Evolutionary conservation across 2,113 vertebrate species (phyloP).

Genomic region (Eira barbara): DNA sequence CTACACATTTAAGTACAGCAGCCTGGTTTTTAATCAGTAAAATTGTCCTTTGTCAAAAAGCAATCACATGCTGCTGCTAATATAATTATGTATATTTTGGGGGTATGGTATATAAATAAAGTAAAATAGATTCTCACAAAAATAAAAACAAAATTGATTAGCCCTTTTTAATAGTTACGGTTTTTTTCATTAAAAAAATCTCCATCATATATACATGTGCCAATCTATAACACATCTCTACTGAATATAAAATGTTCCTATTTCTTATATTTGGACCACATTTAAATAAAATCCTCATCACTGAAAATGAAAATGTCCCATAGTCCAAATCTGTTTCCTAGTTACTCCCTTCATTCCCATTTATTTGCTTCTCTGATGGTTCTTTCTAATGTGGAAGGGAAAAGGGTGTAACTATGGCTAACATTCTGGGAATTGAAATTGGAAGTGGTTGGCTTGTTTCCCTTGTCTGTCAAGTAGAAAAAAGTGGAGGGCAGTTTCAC

Average conservation of each 20-base stretch:
- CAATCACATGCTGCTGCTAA: slow-evolving; percentile 8
- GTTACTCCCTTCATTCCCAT: background rate
- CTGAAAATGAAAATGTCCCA: background rate
- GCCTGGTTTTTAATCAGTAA: slow-evolving; percentile 81
- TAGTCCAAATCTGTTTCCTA: background rate
- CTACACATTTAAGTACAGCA: slow-evolving; percentile 79
- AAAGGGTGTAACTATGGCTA: background rate
- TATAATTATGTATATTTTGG: background rate
- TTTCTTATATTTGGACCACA: background rate
- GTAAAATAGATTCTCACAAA: background rate
- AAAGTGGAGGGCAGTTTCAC: background rate
- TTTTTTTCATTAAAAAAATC: background rate
- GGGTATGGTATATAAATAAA: background rate
- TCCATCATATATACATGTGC: background rate
- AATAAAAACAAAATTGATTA: slow-evolving; percentile 5
- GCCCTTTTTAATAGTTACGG: background rate
- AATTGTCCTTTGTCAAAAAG: slow-evolving; percentile 74
- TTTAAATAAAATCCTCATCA: background rate
- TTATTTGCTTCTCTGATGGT: background rate
- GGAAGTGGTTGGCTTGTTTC: background rate
- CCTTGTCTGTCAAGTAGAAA: background rate
- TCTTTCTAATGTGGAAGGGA: background rate
- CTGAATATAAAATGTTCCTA: background rate
- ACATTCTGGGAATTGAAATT: background rate
- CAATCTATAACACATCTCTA: background rate